A percentile compares a stretch with the other conserved stretches of the same genome.
Conservation (phyloP, 2,113 vertebrate genomes). For the Lontra canadensis region DNA sequence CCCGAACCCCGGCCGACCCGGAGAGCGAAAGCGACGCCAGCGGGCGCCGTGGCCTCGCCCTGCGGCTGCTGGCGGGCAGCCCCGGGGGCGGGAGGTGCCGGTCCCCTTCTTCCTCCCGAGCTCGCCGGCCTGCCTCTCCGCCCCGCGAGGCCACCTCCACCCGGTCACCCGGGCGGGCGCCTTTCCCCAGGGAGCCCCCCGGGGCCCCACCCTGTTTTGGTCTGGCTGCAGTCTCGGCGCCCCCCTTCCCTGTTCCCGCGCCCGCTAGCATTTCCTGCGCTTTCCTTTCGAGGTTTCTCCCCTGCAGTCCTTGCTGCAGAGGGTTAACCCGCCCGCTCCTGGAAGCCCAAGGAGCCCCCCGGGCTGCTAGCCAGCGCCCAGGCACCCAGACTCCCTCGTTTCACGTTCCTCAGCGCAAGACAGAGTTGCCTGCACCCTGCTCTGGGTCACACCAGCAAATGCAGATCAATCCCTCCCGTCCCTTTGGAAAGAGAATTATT, state of each 20-base stretch:
- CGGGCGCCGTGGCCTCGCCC: neutral
- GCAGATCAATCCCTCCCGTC: accelerated
- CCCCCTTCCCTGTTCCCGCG: neutral
- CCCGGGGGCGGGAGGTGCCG: neutral
- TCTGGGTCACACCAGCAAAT: neutral
- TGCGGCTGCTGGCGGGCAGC: neutral
- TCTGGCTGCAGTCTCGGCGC: neutral
- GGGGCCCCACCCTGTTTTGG: neutral
- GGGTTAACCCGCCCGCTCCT: neutral
- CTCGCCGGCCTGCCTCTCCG: accelerated
- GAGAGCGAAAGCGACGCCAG: neutral
- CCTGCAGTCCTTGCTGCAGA: neutral
- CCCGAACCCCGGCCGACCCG: neutral
- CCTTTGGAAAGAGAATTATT: neutral
- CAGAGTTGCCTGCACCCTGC: neutral
- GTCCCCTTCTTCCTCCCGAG: neutral
- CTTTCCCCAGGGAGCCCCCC: neutral
- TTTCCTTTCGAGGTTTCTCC: neutral
- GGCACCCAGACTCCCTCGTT: neutral
- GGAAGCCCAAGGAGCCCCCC: neutral
- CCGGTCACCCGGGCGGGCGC: neutral
- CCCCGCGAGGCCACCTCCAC: neutral
- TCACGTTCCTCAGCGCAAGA: neutral
- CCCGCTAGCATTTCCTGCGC: neutral
- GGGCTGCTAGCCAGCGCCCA: neutral